phyloP scores from a whole-genome alignment of 2,113 vertebrate species.

The Toxostoma redivivum region DNA sequence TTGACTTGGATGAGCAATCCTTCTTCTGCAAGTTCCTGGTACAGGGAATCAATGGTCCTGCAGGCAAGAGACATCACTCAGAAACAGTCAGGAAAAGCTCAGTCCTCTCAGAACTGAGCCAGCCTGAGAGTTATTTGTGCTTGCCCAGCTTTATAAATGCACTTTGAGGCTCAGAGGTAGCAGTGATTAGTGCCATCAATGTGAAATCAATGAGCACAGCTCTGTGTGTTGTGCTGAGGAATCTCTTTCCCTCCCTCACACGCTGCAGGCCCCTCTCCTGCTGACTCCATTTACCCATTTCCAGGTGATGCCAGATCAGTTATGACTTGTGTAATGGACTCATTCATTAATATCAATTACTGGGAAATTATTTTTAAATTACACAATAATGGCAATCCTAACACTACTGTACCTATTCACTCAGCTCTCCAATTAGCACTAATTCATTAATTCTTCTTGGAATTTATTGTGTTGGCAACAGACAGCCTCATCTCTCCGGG shows the following conservation, averaged over 20 bases:
- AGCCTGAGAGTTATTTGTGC: background rate
- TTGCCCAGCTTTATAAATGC: background rate
- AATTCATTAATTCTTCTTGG: constrained; percentile 38
- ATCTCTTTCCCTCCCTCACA: background rate
- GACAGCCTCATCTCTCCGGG: background rate
- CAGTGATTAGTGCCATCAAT: background rate
- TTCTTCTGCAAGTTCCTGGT: constrained; percentile 77
- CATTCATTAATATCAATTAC: constrained; percentile 44
- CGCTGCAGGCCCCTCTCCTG: background rate
- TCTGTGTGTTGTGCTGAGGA: background rate
- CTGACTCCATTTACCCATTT: background rate
- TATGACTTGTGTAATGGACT: constrained; percentile 7
- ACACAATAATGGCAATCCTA: background rate
- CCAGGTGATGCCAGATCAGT: constrained; percentile 25
- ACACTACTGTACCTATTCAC: background rate
- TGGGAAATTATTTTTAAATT: constrained; percentile 42
- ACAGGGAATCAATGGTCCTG: constrained; percentile 83
- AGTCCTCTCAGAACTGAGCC: background rate
- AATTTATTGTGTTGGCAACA: constrained; percentile 11
- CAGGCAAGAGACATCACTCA: background rate
- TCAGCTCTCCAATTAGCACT: constrained; percentile 16
- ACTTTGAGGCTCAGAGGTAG: background rate
- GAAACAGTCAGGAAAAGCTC: background rate
- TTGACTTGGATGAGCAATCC: constrained; percentile 74
- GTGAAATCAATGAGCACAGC: background rate